These are phyloP conservation scores for Hypena proboscidalis DNA, from an alignment of 2,888 invertebrate species.

Conservation along the genomic window DNA sequence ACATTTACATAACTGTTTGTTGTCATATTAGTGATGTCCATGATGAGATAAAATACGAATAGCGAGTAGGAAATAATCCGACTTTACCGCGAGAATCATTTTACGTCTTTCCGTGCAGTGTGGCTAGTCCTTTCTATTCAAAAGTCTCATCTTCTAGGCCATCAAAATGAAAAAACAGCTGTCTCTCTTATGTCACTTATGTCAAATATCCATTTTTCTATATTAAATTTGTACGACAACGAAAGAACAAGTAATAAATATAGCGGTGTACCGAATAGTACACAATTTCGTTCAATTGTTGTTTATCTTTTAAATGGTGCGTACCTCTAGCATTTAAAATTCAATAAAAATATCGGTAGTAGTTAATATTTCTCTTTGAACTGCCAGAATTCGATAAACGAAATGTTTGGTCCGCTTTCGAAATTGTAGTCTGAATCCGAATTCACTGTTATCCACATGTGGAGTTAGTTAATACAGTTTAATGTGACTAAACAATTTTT, in stretches of 20 bases:
- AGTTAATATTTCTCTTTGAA: constrained; percentile 21
- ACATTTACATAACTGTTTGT: no score
- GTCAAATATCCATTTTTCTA: not conserved
- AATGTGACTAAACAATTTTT: no score
- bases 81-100: no score
- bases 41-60: no score
- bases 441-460: constrained; percentile 14
- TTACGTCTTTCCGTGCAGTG: no score
- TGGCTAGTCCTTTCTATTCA: no score
- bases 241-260: constrained; percentile 19
- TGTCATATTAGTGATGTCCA: no score
- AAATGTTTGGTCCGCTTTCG: constrained; percentile 14
- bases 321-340: constrained; percentile 10
- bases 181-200: no score
- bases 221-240: not conserved
- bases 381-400: constrained; percentile 5
- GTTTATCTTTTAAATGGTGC: constrained; percentile 27
- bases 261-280: constrained; percentile 23
- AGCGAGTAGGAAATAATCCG: no score
- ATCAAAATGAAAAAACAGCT: not conserved
- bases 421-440: constrained; percentile 13
- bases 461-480: constrained; percentile 17
- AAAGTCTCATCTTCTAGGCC: no score
- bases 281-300: constrained; percentile 29
- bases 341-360: constrained; percentile 28